Base-by-base conservation (phyloP, 2,797 vertebrate species). In the Philypnodon macrostomus region DNA sequence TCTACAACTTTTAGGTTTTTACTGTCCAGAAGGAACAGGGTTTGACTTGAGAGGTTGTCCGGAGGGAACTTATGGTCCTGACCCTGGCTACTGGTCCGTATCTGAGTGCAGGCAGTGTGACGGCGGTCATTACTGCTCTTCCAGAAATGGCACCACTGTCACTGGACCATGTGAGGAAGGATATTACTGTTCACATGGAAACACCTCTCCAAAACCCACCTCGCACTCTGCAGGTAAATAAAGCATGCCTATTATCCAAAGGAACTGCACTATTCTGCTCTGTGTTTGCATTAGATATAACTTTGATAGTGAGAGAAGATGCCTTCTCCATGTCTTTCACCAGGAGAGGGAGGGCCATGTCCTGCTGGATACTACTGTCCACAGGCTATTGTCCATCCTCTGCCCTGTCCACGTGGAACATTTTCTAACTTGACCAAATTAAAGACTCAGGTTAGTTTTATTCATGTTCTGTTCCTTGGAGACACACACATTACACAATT, bases 341-440 rank as follows among this genome's bases (percentile, higher is more conserved):
- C 77, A 93, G 91, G 75, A 26, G 63, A 73, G 1, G 91, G 92
- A 60, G 93, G 93, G 3, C 89, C 89, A 2, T 95, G 94, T 85
- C 92, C 93, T 56, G 55, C 46, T 0, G 94, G 94, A 55, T 85
- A 93, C 80, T 94, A 90, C 73, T 96, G 92, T 70, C 89, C 91
- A 16, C 48, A 7, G 46, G 91, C 89, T 52, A 87, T 90, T 0
- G 26, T 80, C 26, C 39, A 78, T 41, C 92, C 93, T 32, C 80
- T 81, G 24, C 89, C 90, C 2, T 96, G 94, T 75, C 92, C 91
- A 29, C 75, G 40, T 21, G 93, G 93, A 41, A 94, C 92, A 27
- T 94, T 92, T 63, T 91, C 88, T 34, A 78, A 88, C 50, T 62
- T 58, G 63, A 85, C 73, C 60, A 91, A 87, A 75, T 84, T 90